Base-by-base conservation (phyloP, 2,113 vertebrate genomes). In the Ivindomyrus marchei region DNA sequence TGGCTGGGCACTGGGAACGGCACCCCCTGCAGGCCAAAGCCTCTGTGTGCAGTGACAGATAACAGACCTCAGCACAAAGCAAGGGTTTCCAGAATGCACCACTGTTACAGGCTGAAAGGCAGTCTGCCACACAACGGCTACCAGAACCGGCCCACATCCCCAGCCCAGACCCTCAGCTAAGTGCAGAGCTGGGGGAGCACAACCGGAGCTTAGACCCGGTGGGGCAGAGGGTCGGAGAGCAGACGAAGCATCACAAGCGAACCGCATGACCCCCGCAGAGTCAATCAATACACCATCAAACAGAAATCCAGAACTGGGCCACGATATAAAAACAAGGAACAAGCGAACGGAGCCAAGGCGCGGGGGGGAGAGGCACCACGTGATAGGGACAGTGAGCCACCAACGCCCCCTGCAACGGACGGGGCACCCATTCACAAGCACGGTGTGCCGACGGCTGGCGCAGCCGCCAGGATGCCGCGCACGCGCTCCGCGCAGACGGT, bases 401-500 rank as follows among this genome's bases (percentile, higher is more conserved):
- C 62, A 31, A 0, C 11, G 10, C 58, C 56, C 21, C 56, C 56
- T 70, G 62, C 1, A 31, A 31, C n/a, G 62, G 62, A 10, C 62
- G 9, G 10, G 58, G 62, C 9, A 31, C 62, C 62, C 62, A 31
- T 70, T 31, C 62, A 70, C 62, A 4, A 70, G 62, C n/a, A 13
- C 15, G 4, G 74, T 0, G 74, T 19, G 70, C 11, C 15, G 70
- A 0, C 13, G 70, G 70, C 36, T n/a, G 70, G 15, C 7, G 31
- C 70, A 19, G 70, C 31, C 70, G 17, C 15, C 70, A 2, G 31
- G 15, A 21, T 49, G 50, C 27, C 83, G 31, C n/a, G 31, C 85
- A 53, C 50, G 21, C 87, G 91, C 90, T 92, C 90, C 42, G 77
- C 86, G 88, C 90, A 87, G 85, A 27, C 85, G n/a, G 10, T 24